phyloP scores from a whole-genome alignment of 2,797 vertebrate genomes.

The Halcyon smyrnensis region DNA sequence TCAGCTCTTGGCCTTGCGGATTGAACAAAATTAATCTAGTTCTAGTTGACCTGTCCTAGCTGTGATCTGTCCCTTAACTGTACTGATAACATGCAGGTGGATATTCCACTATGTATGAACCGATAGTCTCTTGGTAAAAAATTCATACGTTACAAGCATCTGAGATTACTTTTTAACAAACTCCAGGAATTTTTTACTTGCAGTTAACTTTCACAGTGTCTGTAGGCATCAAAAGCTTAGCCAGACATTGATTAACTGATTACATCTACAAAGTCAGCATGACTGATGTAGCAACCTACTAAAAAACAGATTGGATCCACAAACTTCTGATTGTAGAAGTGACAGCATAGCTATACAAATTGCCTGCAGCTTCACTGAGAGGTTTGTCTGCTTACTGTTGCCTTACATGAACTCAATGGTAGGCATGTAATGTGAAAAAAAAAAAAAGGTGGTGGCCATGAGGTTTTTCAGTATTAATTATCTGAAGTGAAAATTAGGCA shows the following conservation, averaged over 20 bases:
- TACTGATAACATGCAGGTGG: neutral
- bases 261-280: neutral
- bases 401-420: neutral
- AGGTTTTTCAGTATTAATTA: neutral
- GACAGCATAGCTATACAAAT: neutral
- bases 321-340: neutral
- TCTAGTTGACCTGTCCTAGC: neutral
- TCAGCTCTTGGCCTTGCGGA: neutral
- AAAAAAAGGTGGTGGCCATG: rapidly evolving
- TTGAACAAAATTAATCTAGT: neutral
- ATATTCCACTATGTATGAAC: neutral
- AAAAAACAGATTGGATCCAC: neutral
- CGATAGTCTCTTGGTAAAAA: neutral
- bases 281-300: neutral
- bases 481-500: neutral
- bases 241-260: conserved; percentile 16
- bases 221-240: conserved; percentile 20
- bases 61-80: neutral
- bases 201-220: neutral
- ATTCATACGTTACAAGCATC: neutral
- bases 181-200: neutral
- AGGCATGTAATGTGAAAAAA: neutral
- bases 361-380: neutral
- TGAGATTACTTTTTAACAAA: neutral
- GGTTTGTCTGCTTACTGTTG: neutral